Evolutionary conservation across 2,113 vertebrate genomes (phyloP), one percentile per base, ranked within the genome.

Genomic region (Heliornis fulica): DNA sequence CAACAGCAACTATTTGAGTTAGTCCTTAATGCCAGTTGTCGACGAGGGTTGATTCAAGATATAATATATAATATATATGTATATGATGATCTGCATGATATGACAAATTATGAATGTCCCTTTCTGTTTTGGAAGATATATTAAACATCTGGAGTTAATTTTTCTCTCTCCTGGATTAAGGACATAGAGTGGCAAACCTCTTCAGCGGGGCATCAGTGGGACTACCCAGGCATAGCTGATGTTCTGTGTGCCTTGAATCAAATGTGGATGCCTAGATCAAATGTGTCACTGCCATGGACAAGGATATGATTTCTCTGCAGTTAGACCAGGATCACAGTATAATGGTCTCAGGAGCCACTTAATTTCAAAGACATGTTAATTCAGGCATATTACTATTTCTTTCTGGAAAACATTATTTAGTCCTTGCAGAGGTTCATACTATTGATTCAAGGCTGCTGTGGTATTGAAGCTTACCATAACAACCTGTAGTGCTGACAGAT

Each of bases 401-500:
- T 93, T 56, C n/a, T 32, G 38, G 22, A 88, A 92, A 64, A 72
- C 2, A 46, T 74, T 38, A 14, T 56, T 61, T 57, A 57, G 36
- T 36, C 38, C 14, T 93, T 50, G 59, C 34, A 74, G 68, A 70
- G 63, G 10, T 66, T 93, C 8, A 5, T 40, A 23, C 19, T 40
- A 15, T 48, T 79, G 43, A 72, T 53, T 45, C 4, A 60, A 86
- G 90, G 32, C 75, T 88, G 70, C 41, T 79, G 59, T 1, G 9
- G 25, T 32, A 21, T 4, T 43, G 53, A 50, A 79, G 45, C n/a
- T 80, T 59, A 80, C 32, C 41, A 36, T 36, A 9, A 16, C 56
- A 88, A 74, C 59, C 79, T 88, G 59, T 71, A 63, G 71, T 54
- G 76, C 68, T 80, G 86, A 76, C 83, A 92, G 90, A 94, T 77